phyloP scores from a whole-genome alignment of 1,140 invertebrate genomes.

The Vanessa tameamea region DNA sequence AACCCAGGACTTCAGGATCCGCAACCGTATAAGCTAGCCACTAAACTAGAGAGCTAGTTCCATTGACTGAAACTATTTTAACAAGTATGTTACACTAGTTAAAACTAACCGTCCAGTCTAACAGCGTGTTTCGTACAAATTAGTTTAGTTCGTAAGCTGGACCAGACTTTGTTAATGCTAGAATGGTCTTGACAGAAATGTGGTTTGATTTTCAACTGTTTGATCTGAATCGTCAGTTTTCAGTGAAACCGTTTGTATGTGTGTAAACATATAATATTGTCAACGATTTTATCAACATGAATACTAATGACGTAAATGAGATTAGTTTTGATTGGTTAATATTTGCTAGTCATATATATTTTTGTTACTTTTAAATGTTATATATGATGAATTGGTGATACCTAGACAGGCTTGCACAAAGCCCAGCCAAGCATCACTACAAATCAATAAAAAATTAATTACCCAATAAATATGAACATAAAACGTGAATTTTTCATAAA shows the following conservation, averaged over 20 bases:
- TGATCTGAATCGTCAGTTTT: not conserved
- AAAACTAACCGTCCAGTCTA: constrained; percentile 18
- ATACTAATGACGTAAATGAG: no score
- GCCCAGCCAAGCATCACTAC: no score
- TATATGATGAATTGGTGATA: no score
- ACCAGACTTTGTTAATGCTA: constrained; percentile 18
- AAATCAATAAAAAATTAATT: no score
- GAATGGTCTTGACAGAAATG: constrained; percentile 2
- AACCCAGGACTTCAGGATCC: no score
- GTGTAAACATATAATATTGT: not conserved
- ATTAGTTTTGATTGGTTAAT: no score
- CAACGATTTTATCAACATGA: no score
- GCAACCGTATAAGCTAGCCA: no score
- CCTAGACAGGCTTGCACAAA: no score
- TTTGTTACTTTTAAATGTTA: not conserved
- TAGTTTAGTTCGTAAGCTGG: constrained; percentile 50
- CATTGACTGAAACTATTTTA: not conserved
- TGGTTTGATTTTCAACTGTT: constrained; percentile 6
- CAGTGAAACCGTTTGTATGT: not conserved
- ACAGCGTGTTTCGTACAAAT: constrained; percentile 45
- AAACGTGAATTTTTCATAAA: no score
- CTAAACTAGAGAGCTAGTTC: no score
- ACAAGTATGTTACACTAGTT: constrained; percentile 15
- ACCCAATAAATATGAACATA: no score
- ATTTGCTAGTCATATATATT: not conserved